Base-by-base conservation (phyloP, 1,140 invertebrate species). In the Pseudomyrmex flavicornis region DNA sequence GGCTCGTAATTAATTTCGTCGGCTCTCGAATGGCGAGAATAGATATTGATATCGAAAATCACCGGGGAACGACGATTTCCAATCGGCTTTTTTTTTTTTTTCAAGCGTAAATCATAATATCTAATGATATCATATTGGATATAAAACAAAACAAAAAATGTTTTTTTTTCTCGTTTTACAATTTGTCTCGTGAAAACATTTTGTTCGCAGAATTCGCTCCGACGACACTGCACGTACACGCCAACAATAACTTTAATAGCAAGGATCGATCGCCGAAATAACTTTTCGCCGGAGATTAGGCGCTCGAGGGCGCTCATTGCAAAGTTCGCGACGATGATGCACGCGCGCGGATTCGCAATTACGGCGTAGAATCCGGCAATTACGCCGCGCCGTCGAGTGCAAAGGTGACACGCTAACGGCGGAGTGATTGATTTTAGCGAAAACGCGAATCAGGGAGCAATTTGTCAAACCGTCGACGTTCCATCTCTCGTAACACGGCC, bases 391-490 rank as follows among this genome's bases (percentile, higher is more conserved):
- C 66, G 77, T 80, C 73, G 86, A 84, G 85, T 88, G 86, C 85
- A 89, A 83, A 92, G 90, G 89, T 92, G 92, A 92, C 91, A 92
- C 91, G 92, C 86, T 87, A 89, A 89, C 91, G 89, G 88, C 79
- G 70, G 76, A 88, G 92, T 94, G 93, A 94, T 94, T 94, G 93
- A 94, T 93, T 93, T 91, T 91, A 92, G 92, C 89, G 93, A 94
- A 93, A 93, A 92, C 91, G 91, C 91, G 91, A 93, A 94, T 93
- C 91, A 92, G 91, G 89, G 88, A 89, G 91, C 90, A 92, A 93
- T 94, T 94, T 94, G 93, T 94, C 93, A 94, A 93, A 86, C 91
- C 93, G 93, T 94, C 87, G 88, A 66, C 88, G 88, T 90, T 88
- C 84, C 86, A 90, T 90, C 85, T 90, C 85, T 86, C 69, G 88